These are phyloP conservation scores for Catharus bicknelli DNA, from an alignment of 2,113 vertebrate species.

Conservation along the genomic window DNA sequence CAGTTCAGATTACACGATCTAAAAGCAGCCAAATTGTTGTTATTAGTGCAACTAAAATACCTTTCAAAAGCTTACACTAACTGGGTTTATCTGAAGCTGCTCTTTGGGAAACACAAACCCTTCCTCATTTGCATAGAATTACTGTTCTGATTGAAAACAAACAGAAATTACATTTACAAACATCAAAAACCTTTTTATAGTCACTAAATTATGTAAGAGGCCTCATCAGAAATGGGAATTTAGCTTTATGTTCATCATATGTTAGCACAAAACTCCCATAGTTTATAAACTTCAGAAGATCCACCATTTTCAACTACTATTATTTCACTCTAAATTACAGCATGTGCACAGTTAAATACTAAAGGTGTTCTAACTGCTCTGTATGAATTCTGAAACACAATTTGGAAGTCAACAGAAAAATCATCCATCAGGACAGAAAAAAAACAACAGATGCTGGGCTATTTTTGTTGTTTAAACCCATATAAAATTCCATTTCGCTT, in stretches of 20 bases:
- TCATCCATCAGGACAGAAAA: slow-evolving; percentile 11
- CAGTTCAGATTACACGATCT: slow-evolving; percentile 12
- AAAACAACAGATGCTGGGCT: slow-evolving; percentile 52
- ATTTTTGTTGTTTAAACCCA: slow-evolving; percentile 62
- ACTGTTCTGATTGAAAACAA: slow-evolving; percentile 11
- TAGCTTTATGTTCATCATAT: not conserved
- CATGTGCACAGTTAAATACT: not conserved
- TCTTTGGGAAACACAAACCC: not conserved
- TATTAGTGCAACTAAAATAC: slow-evolving; percentile 23
- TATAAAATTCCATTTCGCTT: slow-evolving; percentile 16
- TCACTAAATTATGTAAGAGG: not conserved
- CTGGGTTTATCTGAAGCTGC: not conserved
- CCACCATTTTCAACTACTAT: not conserved
- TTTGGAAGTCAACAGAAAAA: slow-evolving; percentile 30
- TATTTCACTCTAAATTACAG: not conserved
- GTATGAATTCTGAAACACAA: not conserved
- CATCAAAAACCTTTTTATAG: not conserved
- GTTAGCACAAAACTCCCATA: not conserved
- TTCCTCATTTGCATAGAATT: slow-evolving; percentile 8
- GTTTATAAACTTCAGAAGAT: not conserved
- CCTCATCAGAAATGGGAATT: not conserved
- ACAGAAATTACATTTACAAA: not conserved
- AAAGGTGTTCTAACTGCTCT: not conserved
- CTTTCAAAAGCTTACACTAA: not conserved
- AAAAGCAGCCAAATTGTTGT: not conserved